Evolutionary conservation across 2,797 vertebrate genomes (phyloP).

Genomic region (Poeciliopsis presidionis): DNA sequence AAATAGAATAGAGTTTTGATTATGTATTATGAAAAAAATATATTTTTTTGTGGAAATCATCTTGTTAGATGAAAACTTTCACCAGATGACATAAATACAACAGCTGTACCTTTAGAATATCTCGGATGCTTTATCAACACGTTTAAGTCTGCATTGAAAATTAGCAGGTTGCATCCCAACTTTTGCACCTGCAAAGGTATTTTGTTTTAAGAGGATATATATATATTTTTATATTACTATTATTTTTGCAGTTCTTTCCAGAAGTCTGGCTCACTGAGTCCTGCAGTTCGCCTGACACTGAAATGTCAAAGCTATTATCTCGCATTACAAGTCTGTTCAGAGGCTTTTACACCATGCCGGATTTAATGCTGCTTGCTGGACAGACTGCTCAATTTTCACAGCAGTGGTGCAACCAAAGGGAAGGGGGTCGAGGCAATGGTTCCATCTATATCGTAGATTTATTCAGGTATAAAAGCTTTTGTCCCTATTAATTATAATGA

Average conservation of each 20-base stretch:
- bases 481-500: not conserved
- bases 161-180: not conserved
- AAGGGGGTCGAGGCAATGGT: not conserved
- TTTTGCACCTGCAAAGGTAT: not conserved
- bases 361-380: conserved; percentile 43
- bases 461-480: not conserved
- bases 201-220: not conserved
- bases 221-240: not conserved
- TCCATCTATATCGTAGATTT: not conserved
- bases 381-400: conserved; percentile 38
- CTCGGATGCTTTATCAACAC: not conserved
- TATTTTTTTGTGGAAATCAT: not conserved
- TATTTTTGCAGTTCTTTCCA: conserved; percentile 30
- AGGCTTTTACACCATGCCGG: conserved; percentile 50
- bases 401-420: not conserved
- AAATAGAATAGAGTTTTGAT: not conserved
- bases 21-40: not conserved
- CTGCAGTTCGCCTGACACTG: conserved; percentile 52
- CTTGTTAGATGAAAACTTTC: not conserved
- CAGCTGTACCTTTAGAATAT: conserved; percentile 17
- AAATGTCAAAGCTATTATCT: conserved; percentile 74
- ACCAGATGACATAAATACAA: conserved; percentile 24
- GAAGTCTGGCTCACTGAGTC: conserved; percentile 28
- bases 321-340: conserved; percentile 66
- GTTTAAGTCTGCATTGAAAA: not conserved